Conservation (phyloP, 2,888 invertebrate species). For the Ganaspis brasiliensis region DNA sequence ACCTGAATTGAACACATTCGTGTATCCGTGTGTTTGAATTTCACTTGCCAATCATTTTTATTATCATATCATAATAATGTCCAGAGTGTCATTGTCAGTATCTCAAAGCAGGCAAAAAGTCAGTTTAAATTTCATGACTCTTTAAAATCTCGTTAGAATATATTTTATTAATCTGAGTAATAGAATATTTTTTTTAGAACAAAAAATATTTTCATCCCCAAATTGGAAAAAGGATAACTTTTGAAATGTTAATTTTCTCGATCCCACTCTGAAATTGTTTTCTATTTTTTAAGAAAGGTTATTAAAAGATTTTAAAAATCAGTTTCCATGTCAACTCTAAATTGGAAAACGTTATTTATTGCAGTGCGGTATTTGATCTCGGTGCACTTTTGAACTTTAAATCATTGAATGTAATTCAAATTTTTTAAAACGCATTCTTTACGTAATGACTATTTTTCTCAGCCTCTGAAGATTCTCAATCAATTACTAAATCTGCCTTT, state of each 20-base stretch:
- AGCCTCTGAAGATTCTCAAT: neutral
- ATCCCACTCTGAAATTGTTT: too few relatives aligned
- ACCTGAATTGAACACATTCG: conserved; percentile 20
- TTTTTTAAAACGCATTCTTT: conserved; percentile 36
- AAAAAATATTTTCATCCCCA: too few relatives aligned
- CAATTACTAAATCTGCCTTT: neutral
- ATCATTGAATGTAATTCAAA: conserved; percentile 18
- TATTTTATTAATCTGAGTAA: too few relatives aligned
- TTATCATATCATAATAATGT: neutral
- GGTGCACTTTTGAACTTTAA: conserved; percentile 17
- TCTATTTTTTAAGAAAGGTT: too few relatives aligned
- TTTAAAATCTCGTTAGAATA: too few relatives aligned
- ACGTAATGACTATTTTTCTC: neutral
- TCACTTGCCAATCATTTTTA: conserved; percentile 25
- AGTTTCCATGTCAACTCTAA: neutral
- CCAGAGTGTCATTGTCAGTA: neutral
- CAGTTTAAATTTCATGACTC: too few relatives aligned
- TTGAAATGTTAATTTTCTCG: too few relatives aligned
- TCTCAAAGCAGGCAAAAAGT: neutral
- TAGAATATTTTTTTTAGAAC: too few relatives aligned
- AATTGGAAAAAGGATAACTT: too few relatives aligned
- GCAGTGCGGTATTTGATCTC: neutral
- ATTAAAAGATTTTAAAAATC: too few relatives aligned
- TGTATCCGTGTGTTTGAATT: conserved; percentile 20
- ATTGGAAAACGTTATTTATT: neutral